Percentiles rank a stretch among this genome's conserved stretches.
phyloP scores from a whole-genome alignment of 2,888 invertebrate species.

The Chrysolina oricalcia region DNA sequence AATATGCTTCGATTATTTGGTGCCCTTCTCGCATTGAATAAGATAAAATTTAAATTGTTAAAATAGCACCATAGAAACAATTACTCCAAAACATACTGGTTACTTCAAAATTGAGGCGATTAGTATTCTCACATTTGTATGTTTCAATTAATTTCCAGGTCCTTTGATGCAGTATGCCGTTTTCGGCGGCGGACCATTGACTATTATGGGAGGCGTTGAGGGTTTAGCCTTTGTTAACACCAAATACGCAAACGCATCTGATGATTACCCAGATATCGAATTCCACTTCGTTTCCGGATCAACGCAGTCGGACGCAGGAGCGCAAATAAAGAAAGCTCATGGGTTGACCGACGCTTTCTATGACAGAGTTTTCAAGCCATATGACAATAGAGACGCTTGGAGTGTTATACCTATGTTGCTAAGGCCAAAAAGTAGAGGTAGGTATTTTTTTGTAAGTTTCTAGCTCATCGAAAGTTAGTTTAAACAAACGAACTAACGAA shows the following conservation, averaged over 20 bases:
- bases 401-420: conserved; percentile 89
- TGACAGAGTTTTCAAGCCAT: conserved; percentile 81
- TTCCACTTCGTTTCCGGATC: conserved; percentile 92
- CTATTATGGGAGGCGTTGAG: conserved; percentile 92
- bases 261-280: conserved; percentile 92
- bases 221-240: conserved; percentile 90
- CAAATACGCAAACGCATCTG: conserved; percentile 84
- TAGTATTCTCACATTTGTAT: no score
- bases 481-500: no score
- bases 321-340: conserved; percentile 86
- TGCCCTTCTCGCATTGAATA: no score
- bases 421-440: conserved; percentile 88
- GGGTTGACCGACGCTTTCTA: conserved; percentile 85
- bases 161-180: conserved; percentile 89
- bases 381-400: conserved; percentile 86
- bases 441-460: conserved; percentile 4
- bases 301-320: conserved; percentile 89
- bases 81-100: no score
- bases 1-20: no score
- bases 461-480: no score
- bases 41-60: no score
- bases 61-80: no score
- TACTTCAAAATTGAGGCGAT: no score
- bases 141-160: conserved; percentile 65
- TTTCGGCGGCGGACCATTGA: conserved; percentile 87